Base-by-base conservation (phyloP, 2,888 invertebrate genomes). In the Dicyrtomina minuta region DNA sequence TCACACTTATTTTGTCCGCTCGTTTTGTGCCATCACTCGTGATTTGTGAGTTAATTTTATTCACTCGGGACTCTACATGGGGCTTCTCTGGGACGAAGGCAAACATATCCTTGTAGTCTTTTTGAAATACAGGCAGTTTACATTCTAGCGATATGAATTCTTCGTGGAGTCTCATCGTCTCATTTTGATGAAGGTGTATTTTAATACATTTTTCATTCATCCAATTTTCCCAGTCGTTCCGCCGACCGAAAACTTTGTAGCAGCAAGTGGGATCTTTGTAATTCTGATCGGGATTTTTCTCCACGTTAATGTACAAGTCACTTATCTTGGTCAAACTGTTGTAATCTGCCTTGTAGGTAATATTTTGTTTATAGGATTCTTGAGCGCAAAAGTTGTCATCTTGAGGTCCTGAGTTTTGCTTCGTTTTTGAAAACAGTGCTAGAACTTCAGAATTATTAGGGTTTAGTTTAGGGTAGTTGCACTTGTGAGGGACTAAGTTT, bases 1-100 rank as follows among this genome's bases (percentile, higher is more conserved):
- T 71, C 3, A 83, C 79, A 68, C 80, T 82, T 1, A 74, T 13
- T 53, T 43, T 26, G n/a, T 43, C 39, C 3, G 3, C 33, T 8
- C 33, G 33, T 33, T 49, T 1, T n/a, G 15, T 53, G 17, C 41
- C 65, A 39, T 2, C 10, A n/a, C 17, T 46, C 6, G 13, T 15
- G 17, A 58, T 58, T 24, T 17, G 20, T 3, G 49, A 49, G 49
- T 20, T 49, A 8, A 33, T 33, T 46, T 60, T 24, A 8, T 13
- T 13, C 6, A 49, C n/a, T 4, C 62, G 13, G 20, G 27, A 5
- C 13, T 64, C 62, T 2, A 55, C 55, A 12, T 15, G 15, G 3
- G 53, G 55, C 33, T 65, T 65, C 1, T 6, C n/a, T 20, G 65
- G 65, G 26, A 65, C n/a, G 41, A 65, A 55, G 41, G 65, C 53